Conservation (phyloP, 2,888 invertebrate genomes). For the Slavum lentiscoides region DNA sequence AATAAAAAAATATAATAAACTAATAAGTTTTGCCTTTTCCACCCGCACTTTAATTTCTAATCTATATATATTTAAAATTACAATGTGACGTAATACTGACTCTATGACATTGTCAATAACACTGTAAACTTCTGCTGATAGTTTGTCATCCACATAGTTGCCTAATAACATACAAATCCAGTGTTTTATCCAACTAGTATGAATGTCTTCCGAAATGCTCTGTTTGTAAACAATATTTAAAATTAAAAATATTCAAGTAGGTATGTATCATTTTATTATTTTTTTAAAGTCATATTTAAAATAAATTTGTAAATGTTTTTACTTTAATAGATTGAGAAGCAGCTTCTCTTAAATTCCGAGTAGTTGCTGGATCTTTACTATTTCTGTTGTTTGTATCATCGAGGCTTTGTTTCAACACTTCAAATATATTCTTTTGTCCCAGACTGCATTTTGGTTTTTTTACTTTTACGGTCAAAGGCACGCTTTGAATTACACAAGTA, state of each 20-base stretch:
- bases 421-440: constrained; percentile 38
- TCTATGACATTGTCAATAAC: constrained; percentile 63
- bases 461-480: constrained; percentile 37
- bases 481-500: constrained; percentile 8
- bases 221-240: constrained; percentile 58
- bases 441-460: constrained; percentile 15
- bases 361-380: constrained; percentile 19
- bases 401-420: constrained; percentile 43
- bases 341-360: constrained; percentile 30
- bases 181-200: constrained; percentile 68
- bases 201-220: constrained; percentile 67
- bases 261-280: no score
- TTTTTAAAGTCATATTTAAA: background rate
- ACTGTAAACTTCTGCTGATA: constrained; percentile 62
- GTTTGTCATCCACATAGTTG: constrained; percentile 62
- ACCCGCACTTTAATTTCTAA: no score
- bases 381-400: constrained; percentile 35
- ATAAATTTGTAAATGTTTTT: background rate
- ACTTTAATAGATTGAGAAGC: constrained; percentile 46
- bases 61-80: background rate
- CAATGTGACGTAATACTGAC: constrained; percentile 23
- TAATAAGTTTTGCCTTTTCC: no score
- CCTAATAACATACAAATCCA: constrained; percentile 69
- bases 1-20: no score
- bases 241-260: background rate